These are phyloP conservation scores for Bucco capensis DNA, from an alignment of 2,113 vertebrate species.

Conservation along the genomic window DNA sequence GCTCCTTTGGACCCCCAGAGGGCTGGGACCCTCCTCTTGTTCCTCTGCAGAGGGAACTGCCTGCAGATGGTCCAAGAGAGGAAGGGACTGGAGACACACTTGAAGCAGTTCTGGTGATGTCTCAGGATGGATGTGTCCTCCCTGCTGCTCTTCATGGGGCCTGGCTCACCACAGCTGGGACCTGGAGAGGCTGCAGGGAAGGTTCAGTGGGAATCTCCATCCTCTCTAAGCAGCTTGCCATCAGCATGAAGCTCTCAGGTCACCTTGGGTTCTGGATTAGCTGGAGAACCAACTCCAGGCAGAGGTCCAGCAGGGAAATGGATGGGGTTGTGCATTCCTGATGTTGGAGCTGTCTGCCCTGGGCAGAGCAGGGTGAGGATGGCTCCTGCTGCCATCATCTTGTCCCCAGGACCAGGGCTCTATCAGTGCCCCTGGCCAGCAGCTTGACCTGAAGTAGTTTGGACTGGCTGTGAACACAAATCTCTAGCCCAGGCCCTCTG, in stretches of 20 bases:
- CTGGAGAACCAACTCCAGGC: neutral
- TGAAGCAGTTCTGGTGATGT: no score
- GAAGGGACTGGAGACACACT: no score
- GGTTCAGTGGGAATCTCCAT: neutral
- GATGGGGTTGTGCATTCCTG: neutral
- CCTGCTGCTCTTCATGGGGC: neutral
- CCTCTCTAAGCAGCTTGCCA: neutral
- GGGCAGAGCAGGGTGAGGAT: neutral
- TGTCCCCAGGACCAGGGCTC: neutral
- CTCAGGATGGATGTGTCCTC: neutral
- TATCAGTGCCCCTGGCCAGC: neutral
- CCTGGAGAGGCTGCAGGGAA: neutral
- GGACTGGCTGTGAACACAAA: neutral
- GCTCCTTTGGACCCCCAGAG: rapidly evolving
- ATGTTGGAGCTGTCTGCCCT: neutral
- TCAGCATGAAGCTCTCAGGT: neutral
- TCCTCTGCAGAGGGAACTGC: neutral
- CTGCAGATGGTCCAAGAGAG: neutral
- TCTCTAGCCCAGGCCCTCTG: neutral
- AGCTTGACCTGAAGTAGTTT: neutral
- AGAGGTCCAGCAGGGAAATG: neutral
- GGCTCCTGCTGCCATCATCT: neutral
- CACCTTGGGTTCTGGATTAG: neutral
- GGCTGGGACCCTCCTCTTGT: neutral
- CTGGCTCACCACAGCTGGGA: neutral